Conservation (phyloP, 2,113 vertebrate genomes). For the Ageneiosus marmoratus region DNA sequence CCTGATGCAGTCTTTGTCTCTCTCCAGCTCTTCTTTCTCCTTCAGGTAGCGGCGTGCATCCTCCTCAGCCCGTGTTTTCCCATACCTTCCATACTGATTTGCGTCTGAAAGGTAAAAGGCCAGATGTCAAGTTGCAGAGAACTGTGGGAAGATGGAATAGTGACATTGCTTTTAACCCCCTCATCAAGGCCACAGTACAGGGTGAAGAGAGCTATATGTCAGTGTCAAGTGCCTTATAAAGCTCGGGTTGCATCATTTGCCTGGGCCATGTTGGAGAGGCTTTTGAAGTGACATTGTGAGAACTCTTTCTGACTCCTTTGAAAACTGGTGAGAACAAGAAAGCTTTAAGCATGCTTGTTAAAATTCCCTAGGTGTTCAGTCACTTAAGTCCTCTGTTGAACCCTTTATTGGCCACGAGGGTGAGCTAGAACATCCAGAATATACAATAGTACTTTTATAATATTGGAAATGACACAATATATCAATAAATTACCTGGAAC, state of each 20-base stretch:
- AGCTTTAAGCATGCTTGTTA: constrained; percentile 47
- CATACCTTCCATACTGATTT: constrained; percentile 90
- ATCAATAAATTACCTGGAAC: background rate
- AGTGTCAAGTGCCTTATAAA: constrained; percentile 65
- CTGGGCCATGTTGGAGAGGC: constrained; percentile 18
- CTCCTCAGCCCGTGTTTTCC: constrained; percentile 94
- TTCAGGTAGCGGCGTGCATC: constrained; percentile 86
- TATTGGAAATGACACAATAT: background rate
- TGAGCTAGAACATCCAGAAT: background rate
- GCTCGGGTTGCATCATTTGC: constrained; percentile 64
- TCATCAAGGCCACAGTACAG: constrained; percentile 14
- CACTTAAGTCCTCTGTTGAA: background rate
- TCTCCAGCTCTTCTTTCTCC: constrained; percentile 91
- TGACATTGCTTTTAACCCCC: constrained; percentile 30
- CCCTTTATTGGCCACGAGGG: background rate
- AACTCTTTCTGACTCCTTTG: constrained; percentile 35
- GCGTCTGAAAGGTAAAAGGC: constrained; percentile 73
- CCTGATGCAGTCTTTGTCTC: constrained; percentile 81
- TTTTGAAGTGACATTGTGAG: constrained; percentile 62
- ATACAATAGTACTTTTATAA: background rate
- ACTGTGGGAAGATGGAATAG: constrained; percentile 69
- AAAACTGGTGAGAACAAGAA: constrained; percentile 46
- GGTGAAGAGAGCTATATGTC: constrained; percentile 53
- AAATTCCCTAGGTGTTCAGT: background rate
- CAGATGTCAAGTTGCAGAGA: constrained; percentile 39